Evolutionary conservation across 2,888 invertebrate genomes (phyloP).

Genomic region (Oasisia sp.): DNA sequence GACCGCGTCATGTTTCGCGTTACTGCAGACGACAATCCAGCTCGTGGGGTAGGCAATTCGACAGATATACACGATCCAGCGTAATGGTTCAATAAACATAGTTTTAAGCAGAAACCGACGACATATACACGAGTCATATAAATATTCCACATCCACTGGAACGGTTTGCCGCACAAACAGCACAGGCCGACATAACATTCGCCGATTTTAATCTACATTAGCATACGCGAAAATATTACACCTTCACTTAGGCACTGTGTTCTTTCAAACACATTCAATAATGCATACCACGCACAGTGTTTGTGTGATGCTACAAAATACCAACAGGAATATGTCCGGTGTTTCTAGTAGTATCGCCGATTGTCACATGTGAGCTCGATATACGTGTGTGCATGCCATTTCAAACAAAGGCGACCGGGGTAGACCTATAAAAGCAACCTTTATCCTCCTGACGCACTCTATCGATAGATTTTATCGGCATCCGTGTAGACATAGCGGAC

Average conservation of each 20-base stretch:
- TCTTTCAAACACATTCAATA: not conserved
- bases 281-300: not conserved
- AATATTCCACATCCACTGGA: not conserved
- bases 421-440: too few relatives aligned
- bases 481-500: too few relatives aligned
- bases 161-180: not conserved
- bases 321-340: not conserved
- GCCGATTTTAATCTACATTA: not conserved
- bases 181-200: not conserved
- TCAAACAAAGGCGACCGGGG: too few relatives aligned
- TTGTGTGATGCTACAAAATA: not conserved
- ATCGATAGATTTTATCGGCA: too few relatives aligned
- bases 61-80: not conserved
- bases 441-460: too few relatives aligned
- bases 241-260: not conserved
- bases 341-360: not conserved
- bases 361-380: not conserved
- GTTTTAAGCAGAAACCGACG: not conserved
- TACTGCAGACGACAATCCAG: not conserved
- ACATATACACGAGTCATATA: not conserved
- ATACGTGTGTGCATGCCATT: too few relatives aligned
- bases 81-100: not conserved
- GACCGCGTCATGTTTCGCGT: too few relatives aligned
- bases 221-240: not conserved
- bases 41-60: not conserved